phyloP scores from a whole-genome alignment of 2,113 vertebrate species.

The Hydrolagus affinis region DNA sequence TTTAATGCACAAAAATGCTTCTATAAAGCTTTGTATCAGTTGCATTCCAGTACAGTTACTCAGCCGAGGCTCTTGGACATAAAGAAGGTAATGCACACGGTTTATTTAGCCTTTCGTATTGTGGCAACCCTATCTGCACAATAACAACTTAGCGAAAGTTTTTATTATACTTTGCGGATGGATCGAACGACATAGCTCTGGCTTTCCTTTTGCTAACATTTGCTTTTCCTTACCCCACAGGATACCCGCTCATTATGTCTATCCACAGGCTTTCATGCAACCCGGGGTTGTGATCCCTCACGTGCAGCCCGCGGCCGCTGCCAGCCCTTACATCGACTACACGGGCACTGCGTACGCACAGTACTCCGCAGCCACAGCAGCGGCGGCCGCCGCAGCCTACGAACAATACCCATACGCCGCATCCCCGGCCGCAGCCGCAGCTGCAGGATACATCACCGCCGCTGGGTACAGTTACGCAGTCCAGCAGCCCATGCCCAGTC shows the following conservation, averaged over 20 bases:
- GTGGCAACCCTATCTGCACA: slow-evolving; percentile 92
- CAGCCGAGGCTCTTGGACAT: background rate
- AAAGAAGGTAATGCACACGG: background rate
- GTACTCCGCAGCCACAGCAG: slow-evolving; percentile 69
- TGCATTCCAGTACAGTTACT: background rate
- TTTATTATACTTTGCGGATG: slow-evolving; percentile 50
- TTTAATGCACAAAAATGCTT: background rate
- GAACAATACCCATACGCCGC: slow-evolving; percentile 92
- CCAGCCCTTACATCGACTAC: slow-evolving; percentile 91
- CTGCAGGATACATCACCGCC: slow-evolving; percentile 74
- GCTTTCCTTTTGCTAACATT: slow-evolving; percentile 39
- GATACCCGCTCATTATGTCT: slow-evolving; percentile 94
- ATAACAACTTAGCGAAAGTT: slow-evolving; percentile 80
- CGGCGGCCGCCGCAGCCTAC: slow-evolving; percentile 67
- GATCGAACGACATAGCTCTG: background rate
- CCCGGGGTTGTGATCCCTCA: slow-evolving; percentile 92
- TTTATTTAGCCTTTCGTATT: slow-evolving; percentile 56
- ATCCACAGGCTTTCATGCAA: slow-evolving; percentile 94
- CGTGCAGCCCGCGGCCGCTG: slow-evolving; percentile 72
- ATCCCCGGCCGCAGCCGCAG: slow-evolving; percentile 64
- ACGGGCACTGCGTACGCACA: slow-evolving; percentile 88
- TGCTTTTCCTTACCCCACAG: slow-evolving; percentile 57
- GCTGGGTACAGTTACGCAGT: slow-evolving; percentile 84
- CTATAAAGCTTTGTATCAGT: background rate
- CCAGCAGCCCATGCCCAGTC: slow-evolving; percentile 78